Conservation (phyloP, 2,797 vertebrate species). For the Valencia hispanica region DNA sequence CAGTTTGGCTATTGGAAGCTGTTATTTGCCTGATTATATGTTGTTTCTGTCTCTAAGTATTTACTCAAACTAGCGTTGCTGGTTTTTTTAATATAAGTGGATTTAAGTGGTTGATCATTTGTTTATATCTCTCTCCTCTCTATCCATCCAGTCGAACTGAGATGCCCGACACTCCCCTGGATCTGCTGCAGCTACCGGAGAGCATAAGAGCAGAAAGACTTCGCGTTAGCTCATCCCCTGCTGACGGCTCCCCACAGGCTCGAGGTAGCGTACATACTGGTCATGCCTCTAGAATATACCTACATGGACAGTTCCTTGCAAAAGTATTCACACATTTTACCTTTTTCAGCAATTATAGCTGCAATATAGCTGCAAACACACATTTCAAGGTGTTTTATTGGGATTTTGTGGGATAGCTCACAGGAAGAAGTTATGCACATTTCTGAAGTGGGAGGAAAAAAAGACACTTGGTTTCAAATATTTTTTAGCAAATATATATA, state of each 20-base stretch:
- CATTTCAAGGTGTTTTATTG: neutral
- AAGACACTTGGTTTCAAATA: neutral
- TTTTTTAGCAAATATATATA: neutral
- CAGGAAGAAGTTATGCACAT: neutral
- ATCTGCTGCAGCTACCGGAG: conserved; percentile 87
- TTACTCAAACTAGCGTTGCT: conserved; percentile 55
- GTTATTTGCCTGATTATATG: conserved; percentile 72
- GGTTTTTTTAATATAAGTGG: conserved; percentile 52
- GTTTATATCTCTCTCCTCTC: conserved; percentile 29
- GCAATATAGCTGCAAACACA: neutral
- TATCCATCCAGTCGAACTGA: conserved; percentile 82
- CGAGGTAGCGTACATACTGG: conserved; percentile 69
- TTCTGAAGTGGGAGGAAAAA: neutral
- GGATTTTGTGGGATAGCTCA: neutral
- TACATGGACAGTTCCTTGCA: neutral
- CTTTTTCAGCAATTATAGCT: neutral
- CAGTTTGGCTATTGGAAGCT: conserved; percentile 57
- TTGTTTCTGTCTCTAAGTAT: conserved; percentile 70
- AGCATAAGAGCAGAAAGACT: conserved; percentile 73
- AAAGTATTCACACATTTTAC: neutral
- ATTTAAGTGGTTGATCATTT: conserved; percentile 65
- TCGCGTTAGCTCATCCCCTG: conserved; percentile 69
- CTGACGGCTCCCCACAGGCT: conserved; percentile 73
- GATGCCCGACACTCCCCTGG: conserved; percentile 84
- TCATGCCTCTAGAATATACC: conserved; percentile 14